Evolutionary conservation across 2,888 invertebrate genomes (phyloP), one percentile per base, ranked within the genome.

Genomic region (Orgyia antiqua): DNA sequence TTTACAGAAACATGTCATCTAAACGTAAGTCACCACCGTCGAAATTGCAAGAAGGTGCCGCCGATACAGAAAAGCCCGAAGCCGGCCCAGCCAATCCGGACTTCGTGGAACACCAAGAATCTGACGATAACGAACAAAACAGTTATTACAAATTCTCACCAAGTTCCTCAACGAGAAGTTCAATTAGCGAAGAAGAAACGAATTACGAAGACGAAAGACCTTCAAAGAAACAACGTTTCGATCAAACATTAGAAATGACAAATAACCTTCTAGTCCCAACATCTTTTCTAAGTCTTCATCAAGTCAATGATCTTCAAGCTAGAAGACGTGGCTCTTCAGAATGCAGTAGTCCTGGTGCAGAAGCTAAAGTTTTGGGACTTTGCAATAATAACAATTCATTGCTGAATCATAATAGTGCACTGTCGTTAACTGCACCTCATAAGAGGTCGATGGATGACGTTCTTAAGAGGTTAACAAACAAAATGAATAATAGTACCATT

Each of bases 11-110:
- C 89, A 96, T 96, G 96, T 96, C 96, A 91, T 96, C 96, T 88
- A 96, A 96, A 92, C 92, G 96, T 87, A 96, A 96, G 89, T 96
- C 96, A 82, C 95, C 96, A 82, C 96, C 96, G 78, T 95, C 94
- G 65, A 96, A 96, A 90, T 90, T 96, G 86, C 95, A 95, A 89
- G 92, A 93, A 89, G 88, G 87, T 82, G 89, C 86, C 67, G 59
- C 84, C 62, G 68, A 87, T 61, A 75, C 78, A 65, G 86, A 82
- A 46, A 76, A 76, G 54, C 53, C 71, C 28, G 80, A 78, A 61
- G 86, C 88, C 57, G 88, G 88, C 54, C 88, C 89, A 51, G 78
- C 87, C 46, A 69, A 74, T 61, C 69, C 76, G 65, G 86, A 87
- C 50, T 79, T 78, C 66, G 63, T 70, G 24, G 79, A 83, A 36